Percentiles rank a stretch among this genome's conserved stretches.
phyloP scores from a whole-genome alignment of 2,113 vertebrate genomes.

The Coturnix japonica region DNA sequence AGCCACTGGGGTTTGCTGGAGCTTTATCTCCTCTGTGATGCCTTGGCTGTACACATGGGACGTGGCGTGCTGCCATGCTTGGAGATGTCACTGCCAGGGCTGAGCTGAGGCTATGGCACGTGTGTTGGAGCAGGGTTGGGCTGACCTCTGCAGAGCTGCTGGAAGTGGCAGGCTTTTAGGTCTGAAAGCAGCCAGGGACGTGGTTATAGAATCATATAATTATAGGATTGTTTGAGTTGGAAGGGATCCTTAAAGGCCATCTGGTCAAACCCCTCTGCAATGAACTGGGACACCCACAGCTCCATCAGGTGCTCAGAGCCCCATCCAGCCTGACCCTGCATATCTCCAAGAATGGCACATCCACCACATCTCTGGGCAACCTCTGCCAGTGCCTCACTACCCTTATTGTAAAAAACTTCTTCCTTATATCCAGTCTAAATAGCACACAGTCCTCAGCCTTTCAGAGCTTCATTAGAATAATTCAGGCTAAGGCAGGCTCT shows the following conservation, averaged over 20 bases:
- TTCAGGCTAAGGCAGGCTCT: neutral
- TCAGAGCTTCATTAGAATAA: neutral
- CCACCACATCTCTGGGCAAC: too few relatives aligned
- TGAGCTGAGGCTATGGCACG: neutral
- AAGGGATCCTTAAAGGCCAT: too few relatives aligned
- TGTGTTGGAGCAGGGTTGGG: neutral
- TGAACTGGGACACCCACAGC: too few relatives aligned
- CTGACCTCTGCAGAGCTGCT: neutral
- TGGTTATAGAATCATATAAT: neutral
- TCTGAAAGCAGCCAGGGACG: neutral
- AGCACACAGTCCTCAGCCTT: neutral
- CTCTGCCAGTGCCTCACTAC: too few relatives aligned
- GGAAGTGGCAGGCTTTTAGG: neutral
- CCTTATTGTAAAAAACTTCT: too few relatives aligned
- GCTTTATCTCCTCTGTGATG: slow-evolving; percentile 36
- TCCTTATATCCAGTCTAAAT: too few relatives aligned
- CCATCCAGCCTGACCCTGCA: too few relatives aligned
- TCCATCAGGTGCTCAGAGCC: too few relatives aligned
- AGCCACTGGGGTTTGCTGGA: neutral
- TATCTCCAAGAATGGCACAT: too few relatives aligned
- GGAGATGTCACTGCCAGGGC: neutral
- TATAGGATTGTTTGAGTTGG: too few relatives aligned
- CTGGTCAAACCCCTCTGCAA: too few relatives aligned
- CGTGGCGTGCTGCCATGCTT: neutral
- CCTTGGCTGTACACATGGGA: neutral